Percentiles rank a stretch among this genome's conserved stretches.
These are phyloP conservation scores for Mugil cephalus DNA, from an alignment of 2,113 vertebrate genomes.

Conservation along the genomic window DNA sequence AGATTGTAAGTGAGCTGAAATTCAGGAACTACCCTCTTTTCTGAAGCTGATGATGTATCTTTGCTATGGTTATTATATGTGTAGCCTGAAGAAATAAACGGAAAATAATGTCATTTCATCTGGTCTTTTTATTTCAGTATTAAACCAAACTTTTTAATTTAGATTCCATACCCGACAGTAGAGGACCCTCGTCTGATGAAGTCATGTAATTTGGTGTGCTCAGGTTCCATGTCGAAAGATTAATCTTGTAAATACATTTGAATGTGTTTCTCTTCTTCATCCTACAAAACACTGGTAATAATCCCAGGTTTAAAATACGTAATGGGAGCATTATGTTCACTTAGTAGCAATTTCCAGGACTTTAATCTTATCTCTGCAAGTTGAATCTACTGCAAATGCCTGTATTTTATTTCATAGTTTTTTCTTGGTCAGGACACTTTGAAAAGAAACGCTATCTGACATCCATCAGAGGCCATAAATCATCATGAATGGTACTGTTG, in stretches of 20 bases:
- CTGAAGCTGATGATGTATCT: constrained; percentile 16
- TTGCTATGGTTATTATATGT: background rate
- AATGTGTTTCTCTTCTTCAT: background rate
- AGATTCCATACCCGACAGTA: too few relatives aligned
- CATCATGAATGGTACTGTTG: constrained; percentile 56
- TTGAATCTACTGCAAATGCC: constrained; percentile 10
- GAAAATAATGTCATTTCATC: too few relatives aligned
- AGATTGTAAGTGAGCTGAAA: constrained; percentile 8
- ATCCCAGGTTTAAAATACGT: constrained; percentile 8
- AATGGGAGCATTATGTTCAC: constrained; percentile 13
- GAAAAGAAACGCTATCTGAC: constrained; percentile 57
- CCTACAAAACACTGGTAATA: background rate
- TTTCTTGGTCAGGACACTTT: background rate
- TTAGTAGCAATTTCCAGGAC: constrained; percentile 9
- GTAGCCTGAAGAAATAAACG: constrained; percentile 3
- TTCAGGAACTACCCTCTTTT: constrained; percentile 21
- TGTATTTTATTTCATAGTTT: background rate
- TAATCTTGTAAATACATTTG: constrained; percentile 4
- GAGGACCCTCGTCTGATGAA: background rate
- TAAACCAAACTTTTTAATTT: too few relatives aligned
- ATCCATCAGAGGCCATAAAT: constrained; percentile 64
- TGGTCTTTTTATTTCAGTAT: too few relatives aligned
- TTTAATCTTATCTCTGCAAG: constrained; percentile 25
- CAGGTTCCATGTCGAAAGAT: background rate
- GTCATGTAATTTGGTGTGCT: background rate